Base-by-base conservation (phyloP, 1,140 invertebrate genomes). In the Scaptomyza graminum region DNA sequence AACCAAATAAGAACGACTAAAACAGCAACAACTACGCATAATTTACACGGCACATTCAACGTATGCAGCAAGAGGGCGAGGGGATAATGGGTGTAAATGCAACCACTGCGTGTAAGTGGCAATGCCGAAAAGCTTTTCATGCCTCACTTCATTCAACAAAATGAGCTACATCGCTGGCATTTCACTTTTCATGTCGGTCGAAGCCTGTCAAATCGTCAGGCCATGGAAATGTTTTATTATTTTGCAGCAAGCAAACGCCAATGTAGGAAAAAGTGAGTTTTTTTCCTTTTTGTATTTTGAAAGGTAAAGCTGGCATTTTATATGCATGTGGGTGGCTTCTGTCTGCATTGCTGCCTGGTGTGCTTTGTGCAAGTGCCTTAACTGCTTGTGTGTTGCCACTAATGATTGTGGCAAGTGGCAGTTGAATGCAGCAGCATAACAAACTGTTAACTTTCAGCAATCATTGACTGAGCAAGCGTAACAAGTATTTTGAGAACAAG, bases 131-230 rank as follows among this genome's bases (percentile, higher is more conserved):
- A 76, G 78, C 77, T 76, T 49, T 56, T 39, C 59, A n/a, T 22
- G 13, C 39, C 43, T 15, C 22, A 49, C 44, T 59, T 67, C 8
- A 12, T 25, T 31, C 55, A 52, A 49, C 28, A 5, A 16, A 31
- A 57, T 46, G 37, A 41, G 12, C 37, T n/a, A 13, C 47, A 22
- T 22, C 18, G 18, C 18, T 22, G 18, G 18, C 18, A 47, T 62
- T 62, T 55, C 57, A 39, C 28, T 54, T 62, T 47, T 31, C 57
- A 47, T 62, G 65, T 62, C 57, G 50, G 13, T 44, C 8, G 47
- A 60, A 65, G 54, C 55, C 75, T 84, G 79, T 83, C 79, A 83
- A 84, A 79, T 75, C 71, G 55, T 83, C 79, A 75, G 62, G 41
- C 54, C 61, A 47, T 56, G 71, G 50, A 64, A 72, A 68, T 83